Evolutionary conservation across 2,113 vertebrate genomes (phyloP).

Genomic region (Phylloscopus trochilus): DNA sequence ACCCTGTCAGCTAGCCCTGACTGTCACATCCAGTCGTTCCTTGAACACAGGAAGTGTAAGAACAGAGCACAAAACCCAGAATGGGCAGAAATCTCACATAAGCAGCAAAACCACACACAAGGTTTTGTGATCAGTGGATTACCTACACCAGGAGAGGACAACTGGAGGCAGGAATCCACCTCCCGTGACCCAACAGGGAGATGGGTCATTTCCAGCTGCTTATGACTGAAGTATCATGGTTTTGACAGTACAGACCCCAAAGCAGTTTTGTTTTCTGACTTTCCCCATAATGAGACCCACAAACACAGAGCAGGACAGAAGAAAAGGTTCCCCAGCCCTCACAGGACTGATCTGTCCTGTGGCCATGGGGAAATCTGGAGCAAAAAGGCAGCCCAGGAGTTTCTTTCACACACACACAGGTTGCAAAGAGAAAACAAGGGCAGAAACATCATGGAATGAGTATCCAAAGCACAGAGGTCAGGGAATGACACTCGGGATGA

Average conservation of each 20-base stretch:
- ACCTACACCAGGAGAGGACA: neutral
- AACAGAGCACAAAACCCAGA: neutral
- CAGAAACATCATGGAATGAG: neutral
- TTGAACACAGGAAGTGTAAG: neutral
- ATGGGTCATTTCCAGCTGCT: neutral
- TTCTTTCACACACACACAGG: neutral
- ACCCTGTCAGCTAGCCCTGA: neutral
- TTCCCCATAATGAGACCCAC: neutral
- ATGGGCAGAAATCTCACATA: accelerated
- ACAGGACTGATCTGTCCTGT: neutral
- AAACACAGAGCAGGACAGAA: neutral
- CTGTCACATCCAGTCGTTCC: accelerated
- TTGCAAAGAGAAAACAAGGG: neutral
- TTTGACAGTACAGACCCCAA: neutral
- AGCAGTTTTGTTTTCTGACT: neutral
- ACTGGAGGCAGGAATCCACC: neutral
- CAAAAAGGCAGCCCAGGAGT: neutral
- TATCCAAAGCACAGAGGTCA: neutral
- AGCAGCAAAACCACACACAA: neutral
- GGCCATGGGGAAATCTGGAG: neutral
- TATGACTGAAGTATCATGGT: accelerated
- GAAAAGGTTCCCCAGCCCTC: neutral
- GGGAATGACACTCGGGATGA: neutral
- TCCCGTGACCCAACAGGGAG: neutral
- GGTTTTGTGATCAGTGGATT: neutral